These are phyloP conservation scores for Lophius piscatorius DNA, from an alignment of 2,113 vertebrate genomes.

Conservation along the genomic window DNA sequence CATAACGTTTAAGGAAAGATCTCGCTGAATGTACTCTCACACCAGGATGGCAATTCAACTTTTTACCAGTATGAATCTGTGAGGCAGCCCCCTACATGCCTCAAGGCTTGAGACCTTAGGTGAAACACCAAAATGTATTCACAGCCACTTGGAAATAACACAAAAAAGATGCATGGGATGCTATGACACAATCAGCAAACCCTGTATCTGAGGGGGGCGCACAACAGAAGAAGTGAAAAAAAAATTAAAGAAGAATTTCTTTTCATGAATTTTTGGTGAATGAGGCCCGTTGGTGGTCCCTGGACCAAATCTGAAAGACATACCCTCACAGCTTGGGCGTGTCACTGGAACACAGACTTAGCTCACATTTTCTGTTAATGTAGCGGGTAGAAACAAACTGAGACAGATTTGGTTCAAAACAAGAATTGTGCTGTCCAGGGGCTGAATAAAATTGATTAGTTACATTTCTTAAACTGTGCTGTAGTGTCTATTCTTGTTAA, in stretches of 20 bases:
- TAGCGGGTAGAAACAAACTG: no score
- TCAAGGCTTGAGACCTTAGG: slow-evolving; percentile 16
- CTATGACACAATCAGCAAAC: no score
- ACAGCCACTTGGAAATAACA: slow-evolving; percentile 1
- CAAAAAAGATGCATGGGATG: no score
- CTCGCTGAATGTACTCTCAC: slow-evolving; percentile 9
- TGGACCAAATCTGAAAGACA: no score
- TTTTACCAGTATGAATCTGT: slow-evolving; percentile 1
- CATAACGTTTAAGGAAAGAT: slow-evolving; percentile 9
- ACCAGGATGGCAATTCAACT: slow-evolving; percentile 13
- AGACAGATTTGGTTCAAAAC: not conserved
- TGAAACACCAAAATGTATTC: slow-evolving; percentile 12
- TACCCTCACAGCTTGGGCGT: not conserved
- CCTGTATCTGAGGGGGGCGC: no score
- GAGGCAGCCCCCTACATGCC: not conserved
- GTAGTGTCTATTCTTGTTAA: not conserved
- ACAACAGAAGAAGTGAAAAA: no score
- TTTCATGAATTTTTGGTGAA: no score
- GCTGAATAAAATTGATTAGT: not conserved
- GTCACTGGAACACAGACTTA: no score
- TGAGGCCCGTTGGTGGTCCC: no score
- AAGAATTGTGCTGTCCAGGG: no score
- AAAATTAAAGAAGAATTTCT: no score
- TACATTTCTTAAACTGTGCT: not conserved
- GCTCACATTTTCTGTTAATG: no score